Evolutionary conservation across 2,888 invertebrate genomes (phyloP), one percentile per base, ranked within the genome.

Genomic region (Polydrusus tereticollis): DNA sequence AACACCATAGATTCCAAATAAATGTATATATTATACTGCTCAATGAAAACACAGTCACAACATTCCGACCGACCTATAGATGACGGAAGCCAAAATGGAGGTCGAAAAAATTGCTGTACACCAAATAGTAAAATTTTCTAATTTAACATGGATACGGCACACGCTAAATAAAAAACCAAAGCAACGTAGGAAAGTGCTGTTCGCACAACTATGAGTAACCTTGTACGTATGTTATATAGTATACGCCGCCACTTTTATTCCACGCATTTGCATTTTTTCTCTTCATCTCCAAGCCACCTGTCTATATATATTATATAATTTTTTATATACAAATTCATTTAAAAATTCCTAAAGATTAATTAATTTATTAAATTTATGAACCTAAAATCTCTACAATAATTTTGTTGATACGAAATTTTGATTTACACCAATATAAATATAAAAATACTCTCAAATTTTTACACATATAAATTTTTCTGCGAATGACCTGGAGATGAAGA

Each of bases 11-110:
- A 77, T 78, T 85, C 90, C 90, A 90, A 90, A 90, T 90, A 90
- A 90, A 90, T 90, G 90, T 90, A 90, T 90, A 90, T 90, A 90
- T 90, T 90, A 90, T 88, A 90, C 89, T 89, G 90, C 88, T 86
- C 89, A 90, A 89, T 90, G 88, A 90, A 86, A 90, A 86, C 86
- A 86, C 86, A 86, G 85, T 86, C 85, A 86, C 86, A 86, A 86
- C 85, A 84, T 85, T 83, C 81, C 85, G 85, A 84, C 80, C 72
- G 43, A 83, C 80, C 60, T 38, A 45, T 26, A 52, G 52, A 29
- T 64, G 74, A 72, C 72, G 20, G 55, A 29, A 72, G 77, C 74
- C 69, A 72, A 76, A 63, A 57, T 36, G 47, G 47, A 75, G 75
- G 83, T 83, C 86, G 85, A 84, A 85, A 85, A 81, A 85, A 85